Conservation (phyloP, 2,113 vertebrate species). For the Labeo catla region DNA sequence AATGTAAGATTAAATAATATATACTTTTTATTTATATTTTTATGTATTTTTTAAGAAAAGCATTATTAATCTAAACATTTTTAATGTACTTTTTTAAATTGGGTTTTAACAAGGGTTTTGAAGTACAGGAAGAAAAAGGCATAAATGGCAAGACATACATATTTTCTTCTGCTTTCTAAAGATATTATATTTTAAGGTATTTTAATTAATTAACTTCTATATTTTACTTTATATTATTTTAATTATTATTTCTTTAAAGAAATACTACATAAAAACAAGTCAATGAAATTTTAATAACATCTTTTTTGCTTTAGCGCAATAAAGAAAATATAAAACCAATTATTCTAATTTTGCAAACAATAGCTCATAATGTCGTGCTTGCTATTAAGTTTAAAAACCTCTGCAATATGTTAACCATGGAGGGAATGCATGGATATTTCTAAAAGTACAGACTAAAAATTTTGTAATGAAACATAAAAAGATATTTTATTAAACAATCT, state of each 20-base stretch:
- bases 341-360: not conserved
- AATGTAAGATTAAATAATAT: no score
- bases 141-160: no score
- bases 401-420: not conserved
- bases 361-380: not conserved
- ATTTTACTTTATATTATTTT: not conserved
- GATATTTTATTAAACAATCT: not conserved
- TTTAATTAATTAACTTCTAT: no score
- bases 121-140: no score
- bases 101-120: no score
- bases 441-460: not conserved
- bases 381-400: not conserved
- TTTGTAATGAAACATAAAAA: not conserved
- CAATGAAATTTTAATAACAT: not conserved
- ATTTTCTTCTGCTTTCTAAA: not conserved
- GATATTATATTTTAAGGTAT: no score
- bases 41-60: no score
- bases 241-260: not conserved
- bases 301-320: not conserved
- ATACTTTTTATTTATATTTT: no score
- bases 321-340: not conserved
- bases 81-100: no score
- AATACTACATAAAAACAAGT: not conserved
- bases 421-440: not conserved
- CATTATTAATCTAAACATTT: no score